Percentiles rank a stretch among this genome's conserved stretches.
Conservation (phyloP, 2,888 invertebrate genomes). For the Drosophila paramelanica region DNA sequence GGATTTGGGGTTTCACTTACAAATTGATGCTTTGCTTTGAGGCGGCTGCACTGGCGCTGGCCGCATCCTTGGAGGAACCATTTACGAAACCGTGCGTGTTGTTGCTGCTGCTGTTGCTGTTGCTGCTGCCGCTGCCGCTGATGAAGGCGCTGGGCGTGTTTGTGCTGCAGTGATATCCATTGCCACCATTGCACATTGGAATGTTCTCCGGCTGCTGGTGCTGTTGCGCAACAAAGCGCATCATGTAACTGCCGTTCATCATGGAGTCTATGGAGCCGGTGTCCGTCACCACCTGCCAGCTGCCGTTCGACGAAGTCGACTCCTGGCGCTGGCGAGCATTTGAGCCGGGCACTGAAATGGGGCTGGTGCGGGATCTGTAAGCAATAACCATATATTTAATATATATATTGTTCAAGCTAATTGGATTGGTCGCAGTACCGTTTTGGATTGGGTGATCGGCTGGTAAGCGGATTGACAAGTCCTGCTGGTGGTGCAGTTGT, state of each 20-base stretch:
- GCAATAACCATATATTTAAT: neutral
- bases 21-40: constrained; percentile 62
- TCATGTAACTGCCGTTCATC: constrained; percentile 81
- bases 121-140: constrained; percentile 46
- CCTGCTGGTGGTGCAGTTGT: constrained; percentile 32
- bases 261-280: constrained; percentile 87
- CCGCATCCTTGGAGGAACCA: constrained; percentile 72
- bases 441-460: constrained; percentile 83
- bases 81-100: constrained; percentile 71
- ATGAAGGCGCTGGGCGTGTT: constrained; percentile 19
- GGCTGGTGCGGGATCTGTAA: constrained; percentile 86
- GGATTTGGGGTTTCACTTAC: constrained; percentile 39
- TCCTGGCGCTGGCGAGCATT: constrained; percentile 87
- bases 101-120: constrained; percentile 44
- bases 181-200: constrained; percentile 70
- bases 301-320: constrained; percentile 87
- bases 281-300: constrained; percentile 90
- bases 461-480: constrained; percentile 75
- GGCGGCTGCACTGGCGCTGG: constrained; percentile 43
- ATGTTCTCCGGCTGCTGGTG: constrained; percentile 57
- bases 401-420: neutral
- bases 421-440: constrained; percentile 59
- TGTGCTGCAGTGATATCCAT: constrained; percentile 67
- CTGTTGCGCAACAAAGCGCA: constrained; percentile 69
- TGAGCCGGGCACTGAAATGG: constrained; percentile 87